Percentiles rank a stretch among this genome's conserved stretches.
These are phyloP conservation scores for Panorpa germanica DNA, from an alignment of 2,888 invertebrate genomes.

Conservation along the genomic window DNA sequence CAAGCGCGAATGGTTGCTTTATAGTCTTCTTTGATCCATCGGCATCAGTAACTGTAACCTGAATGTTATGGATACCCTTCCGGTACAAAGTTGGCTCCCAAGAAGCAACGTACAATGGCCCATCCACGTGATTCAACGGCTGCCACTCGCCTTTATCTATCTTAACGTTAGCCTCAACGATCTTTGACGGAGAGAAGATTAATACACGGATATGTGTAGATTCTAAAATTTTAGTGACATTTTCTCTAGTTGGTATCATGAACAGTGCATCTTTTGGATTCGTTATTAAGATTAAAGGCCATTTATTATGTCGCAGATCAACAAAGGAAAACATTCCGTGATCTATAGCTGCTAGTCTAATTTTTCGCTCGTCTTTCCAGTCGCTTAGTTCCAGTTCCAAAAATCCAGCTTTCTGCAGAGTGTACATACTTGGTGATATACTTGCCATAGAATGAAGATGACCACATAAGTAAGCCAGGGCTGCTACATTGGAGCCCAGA, in stretches of 20 bases:
- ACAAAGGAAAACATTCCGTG: slow-evolving; percentile 75
- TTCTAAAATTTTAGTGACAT: slow-evolving; percentile 30
- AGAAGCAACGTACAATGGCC: slow-evolving; percentile 48
- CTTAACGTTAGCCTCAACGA: slow-evolving; percentile 43
- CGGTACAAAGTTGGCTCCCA: slow-evolving; percentile 54
- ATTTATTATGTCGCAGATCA: slow-evolving; percentile 52
- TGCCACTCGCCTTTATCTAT: slow-evolving; percentile 47
- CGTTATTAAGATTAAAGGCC: slow-evolving; percentile 71
- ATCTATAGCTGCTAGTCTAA: slow-evolving; percentile 68
- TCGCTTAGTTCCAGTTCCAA: slow-evolving; percentile 80
- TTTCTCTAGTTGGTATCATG: slow-evolving; percentile 53
- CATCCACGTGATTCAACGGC: slow-evolving; percentile 34
- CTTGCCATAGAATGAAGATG: slow-evolving; percentile 76
- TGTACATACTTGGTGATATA: slow-evolving; percentile 66
- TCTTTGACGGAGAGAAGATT: slow-evolving; percentile 49
- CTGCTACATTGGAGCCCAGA: slow-evolving; percentile 36
- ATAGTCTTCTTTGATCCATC: slow-evolving; percentile 32
- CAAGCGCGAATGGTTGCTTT: slow-evolving; percentile 60
- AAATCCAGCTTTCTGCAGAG: slow-evolving; percentile 61
- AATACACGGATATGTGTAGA: slow-evolving; percentile 71
- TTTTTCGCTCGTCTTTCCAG: slow-evolving; percentile 82
- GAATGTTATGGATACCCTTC: slow-evolving; percentile 45
- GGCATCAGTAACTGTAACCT: slow-evolving; percentile 37
- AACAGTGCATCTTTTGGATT: slow-evolving; percentile 76
- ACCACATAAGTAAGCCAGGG: slow-evolving; percentile 70